Conservation (phyloP, 1,140 invertebrate species). For the Harlomillsia oculata region DNA sequence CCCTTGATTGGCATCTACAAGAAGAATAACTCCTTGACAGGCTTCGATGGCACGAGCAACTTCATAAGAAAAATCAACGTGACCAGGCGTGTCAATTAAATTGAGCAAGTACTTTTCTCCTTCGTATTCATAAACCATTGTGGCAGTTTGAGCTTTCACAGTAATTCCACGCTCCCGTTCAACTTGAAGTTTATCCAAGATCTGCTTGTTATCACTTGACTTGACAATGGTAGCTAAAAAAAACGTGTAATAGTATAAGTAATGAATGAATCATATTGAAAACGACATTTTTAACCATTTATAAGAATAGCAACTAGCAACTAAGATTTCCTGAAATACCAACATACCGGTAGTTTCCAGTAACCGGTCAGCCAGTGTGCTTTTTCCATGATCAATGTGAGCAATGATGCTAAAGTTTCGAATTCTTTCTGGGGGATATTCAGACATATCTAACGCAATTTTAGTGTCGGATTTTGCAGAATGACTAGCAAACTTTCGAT, state of each 20-base stretch:
- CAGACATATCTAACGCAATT: constrained; percentile 3
- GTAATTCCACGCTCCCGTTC: constrained; percentile 94
- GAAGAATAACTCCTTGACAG: constrained; percentile 86
- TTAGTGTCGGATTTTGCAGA: too few relatives aligned
- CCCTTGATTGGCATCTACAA: constrained; percentile 90
- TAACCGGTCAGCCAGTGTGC: constrained; percentile 84
- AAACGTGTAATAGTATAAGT: not conserved
- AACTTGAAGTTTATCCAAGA: constrained; percentile 76
- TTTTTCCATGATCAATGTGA: constrained; percentile 97
- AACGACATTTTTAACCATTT: not conserved
- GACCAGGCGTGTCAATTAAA: constrained; percentile 95
- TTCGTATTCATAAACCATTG: constrained; percentile 59
- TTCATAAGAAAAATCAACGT: constrained; percentile 97
- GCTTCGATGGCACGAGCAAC: constrained; percentile 78
- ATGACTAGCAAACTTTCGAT: too few relatives aligned
- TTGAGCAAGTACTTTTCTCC: constrained; percentile 72
- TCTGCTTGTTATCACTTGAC: constrained; percentile 61
- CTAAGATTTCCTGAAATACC: too few relatives aligned
- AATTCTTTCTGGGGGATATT: constrained; percentile 58
- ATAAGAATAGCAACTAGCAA: too few relatives aligned
- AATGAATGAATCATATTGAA: not conserved
- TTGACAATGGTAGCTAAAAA: constrained; percentile 57
- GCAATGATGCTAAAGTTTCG: constrained; percentile 94
- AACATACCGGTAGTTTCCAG: constrained; percentile 68
- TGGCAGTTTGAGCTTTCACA: constrained; percentile 94